Percentiles rank a stretch among this genome's conserved stretches.
Evolutionary conservation across 2,797 vertebrate species (phyloP).

Genomic region (Sphenodon punctatus): DNA sequence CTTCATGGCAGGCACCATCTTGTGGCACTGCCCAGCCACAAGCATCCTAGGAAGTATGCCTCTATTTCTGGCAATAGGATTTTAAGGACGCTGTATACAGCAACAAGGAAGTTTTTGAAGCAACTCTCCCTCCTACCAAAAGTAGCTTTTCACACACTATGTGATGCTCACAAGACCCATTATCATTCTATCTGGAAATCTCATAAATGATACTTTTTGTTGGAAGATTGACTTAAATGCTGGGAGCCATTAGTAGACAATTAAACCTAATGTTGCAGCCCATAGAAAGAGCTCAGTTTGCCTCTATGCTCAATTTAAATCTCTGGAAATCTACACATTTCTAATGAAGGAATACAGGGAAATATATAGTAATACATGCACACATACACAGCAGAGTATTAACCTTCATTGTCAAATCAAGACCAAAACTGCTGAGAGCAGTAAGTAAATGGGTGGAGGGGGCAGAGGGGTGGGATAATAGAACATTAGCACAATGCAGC

Average conservation of each 20-base stretch:
- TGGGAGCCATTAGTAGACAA: slow-evolving; percentile 22
- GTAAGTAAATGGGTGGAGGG: slow-evolving; percentile 24
- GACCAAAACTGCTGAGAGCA: slow-evolving; percentile 25
- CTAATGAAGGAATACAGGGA: slow-evolving; percentile 40
- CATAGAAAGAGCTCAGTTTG: slow-evolving; percentile 10
- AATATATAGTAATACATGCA: neutral
- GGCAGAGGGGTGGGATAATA: neutral
- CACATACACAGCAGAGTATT: slow-evolving; percentile 33
- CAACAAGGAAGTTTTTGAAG: too few relatives aligned
- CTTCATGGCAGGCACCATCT: too few relatives aligned
- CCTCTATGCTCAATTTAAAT: slow-evolving; percentile 13
- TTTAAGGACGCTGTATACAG: too few relatives aligned
- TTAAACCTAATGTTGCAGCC: slow-evolving; percentile 51
- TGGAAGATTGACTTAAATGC: slow-evolving; percentile 7
- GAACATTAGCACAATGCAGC: slow-evolving; percentile 16
- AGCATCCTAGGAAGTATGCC: too few relatives aligned
- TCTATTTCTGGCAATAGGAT: too few relatives aligned
- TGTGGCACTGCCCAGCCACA: too few relatives aligned
- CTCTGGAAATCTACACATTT: neutral
- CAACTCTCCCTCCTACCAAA: neutral
- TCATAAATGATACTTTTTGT: neutral
- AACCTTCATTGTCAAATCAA: slow-evolving; percentile 50
- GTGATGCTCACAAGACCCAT: neutral
- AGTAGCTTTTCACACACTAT: accelerated
- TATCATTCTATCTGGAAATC: neutral